These are phyloP conservation scores for Phacellophora camtschatica DNA, from an alignment of 30 jellyfish, hydroid and myxozoan genomes.

Conservation along the genomic window DNA sequence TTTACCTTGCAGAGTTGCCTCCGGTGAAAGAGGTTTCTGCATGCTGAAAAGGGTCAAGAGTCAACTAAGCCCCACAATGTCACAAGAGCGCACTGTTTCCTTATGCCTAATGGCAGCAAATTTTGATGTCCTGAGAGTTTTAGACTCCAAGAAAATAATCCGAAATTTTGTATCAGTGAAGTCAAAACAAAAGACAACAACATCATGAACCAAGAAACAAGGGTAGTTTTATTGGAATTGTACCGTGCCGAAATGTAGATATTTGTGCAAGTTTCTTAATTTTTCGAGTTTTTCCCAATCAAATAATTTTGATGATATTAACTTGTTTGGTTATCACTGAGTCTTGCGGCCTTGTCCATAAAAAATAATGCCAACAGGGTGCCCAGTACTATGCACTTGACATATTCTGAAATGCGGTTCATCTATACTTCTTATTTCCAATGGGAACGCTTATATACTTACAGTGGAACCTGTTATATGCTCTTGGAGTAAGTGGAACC, in stretches of 20 bases:
- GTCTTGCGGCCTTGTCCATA: conserved; percentile 15
- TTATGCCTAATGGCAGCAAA: conserved; percentile 8
- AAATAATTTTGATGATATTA: neutral
- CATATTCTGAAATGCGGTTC: too few relatives aligned
- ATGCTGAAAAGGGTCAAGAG: neutral
- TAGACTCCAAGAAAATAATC: neutral
- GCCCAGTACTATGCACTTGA: conserved; percentile 30
- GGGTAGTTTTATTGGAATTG: neutral
- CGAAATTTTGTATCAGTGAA: neutral
- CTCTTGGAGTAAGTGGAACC: too few relatives aligned
- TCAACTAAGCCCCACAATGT: neutral
- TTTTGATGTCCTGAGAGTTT: neutral
- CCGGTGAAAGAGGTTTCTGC: too few relatives aligned
- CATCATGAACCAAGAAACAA: neutral
- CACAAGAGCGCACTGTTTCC: conserved; percentile 18
- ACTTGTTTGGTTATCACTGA: neutral
- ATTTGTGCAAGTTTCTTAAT: conserved; percentile 6
- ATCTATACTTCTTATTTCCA: too few relatives aligned
- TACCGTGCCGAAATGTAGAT: neutral
- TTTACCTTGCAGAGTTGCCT: too few relatives aligned
- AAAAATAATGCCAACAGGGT: conserved; percentile 18
- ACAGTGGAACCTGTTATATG: too few relatives aligned
- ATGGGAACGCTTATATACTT: too few relatives aligned
- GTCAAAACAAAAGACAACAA: neutral
- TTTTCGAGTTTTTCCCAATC: conserved; percentile 6